Evolutionary conservation across 2,113 vertebrate species (phyloP).

Genomic region (Campylomormyrus numenius): DNA sequence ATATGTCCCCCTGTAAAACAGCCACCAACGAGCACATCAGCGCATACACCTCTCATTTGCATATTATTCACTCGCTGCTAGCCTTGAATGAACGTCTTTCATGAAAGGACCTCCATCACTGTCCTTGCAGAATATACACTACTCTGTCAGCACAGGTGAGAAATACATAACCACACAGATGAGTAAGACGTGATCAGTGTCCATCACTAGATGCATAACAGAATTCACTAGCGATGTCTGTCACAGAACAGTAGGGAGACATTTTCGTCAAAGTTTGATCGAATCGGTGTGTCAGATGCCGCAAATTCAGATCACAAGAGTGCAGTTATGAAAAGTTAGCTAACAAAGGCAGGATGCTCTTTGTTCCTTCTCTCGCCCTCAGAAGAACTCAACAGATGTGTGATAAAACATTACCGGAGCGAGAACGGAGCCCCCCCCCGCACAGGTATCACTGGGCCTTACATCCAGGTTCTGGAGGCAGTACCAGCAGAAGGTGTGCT

Average conservation of each 20-base stretch:
- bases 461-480: slow-evolving; percentile 92
- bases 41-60: neutral
- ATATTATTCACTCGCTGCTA: neutral
- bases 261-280: neutral
- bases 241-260: neutral
- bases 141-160: neutral
- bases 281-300: neutral
- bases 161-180: neutral
- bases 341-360: neutral
- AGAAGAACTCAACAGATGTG: neutral
- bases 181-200: neutral
- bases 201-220: neutral
- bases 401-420: neutral
- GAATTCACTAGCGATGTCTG: neutral
- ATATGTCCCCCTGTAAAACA: slow-evolving; percentile 85
- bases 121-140: neutral
- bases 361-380: neutral
- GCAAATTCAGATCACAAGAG: neutral
- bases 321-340: neutral
- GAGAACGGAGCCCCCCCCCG: neutral
- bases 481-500: slow-evolving; percentile 98
- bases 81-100: neutral
- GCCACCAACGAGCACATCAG: slow-evolving; percentile 16
- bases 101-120: neutral
- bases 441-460: slow-evolving; percentile 47